phyloP scores from a whole-genome alignment of 2,113 vertebrate genomes.

The Python bivittatus region DNA sequence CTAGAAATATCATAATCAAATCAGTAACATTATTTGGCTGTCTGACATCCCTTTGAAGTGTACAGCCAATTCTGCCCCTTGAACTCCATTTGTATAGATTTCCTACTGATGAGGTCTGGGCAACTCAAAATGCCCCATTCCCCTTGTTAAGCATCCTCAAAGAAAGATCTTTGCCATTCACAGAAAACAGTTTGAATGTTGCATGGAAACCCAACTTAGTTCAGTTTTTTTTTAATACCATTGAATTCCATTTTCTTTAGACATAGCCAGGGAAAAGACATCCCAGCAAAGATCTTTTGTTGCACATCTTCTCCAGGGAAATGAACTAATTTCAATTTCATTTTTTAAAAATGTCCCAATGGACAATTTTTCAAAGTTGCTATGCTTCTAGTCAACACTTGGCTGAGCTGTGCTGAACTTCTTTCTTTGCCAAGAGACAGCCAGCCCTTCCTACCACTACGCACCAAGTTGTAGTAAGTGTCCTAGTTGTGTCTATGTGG shows the following conservation, averaged over 20 bases:
- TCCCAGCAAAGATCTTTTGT: conserved; percentile 33
- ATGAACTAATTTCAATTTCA: conserved; percentile 33
- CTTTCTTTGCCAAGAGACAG: conserved; percentile 64
- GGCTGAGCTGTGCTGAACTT: conserved; percentile 52
- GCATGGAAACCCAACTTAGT: conserved; percentile 36
- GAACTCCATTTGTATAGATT: background rate
- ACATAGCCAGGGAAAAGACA: conserved; percentile 13
- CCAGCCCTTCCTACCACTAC: conserved; percentile 68
- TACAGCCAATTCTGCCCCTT: conserved; percentile 36
- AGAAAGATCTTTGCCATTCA: conserved; percentile 43
- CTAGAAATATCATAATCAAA: conserved; percentile 34
- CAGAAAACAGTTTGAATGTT: conserved; percentile 46
- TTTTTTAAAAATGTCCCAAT: conserved; percentile 25
- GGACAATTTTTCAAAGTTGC: conserved; percentile 51
- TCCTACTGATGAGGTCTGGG: background rate
- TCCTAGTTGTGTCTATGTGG: conserved; percentile 70
- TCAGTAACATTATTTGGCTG: conserved; percentile 62
- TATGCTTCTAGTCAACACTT: conserved; percentile 52
- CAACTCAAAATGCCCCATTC: background rate
- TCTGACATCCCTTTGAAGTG: conserved; percentile 50
- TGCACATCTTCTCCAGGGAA: conserved; percentile 33
- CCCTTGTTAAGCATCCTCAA: background rate
- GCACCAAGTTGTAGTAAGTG: conserved; percentile 66
- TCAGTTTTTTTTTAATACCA: conserved; percentile 28
- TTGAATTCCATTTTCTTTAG: conserved; percentile 52